Percentiles rank a stretch among this genome's conserved stretches.
These are phyloP conservation scores for Lineus longissimus DNA, from an alignment of 1,140 invertebrate species.

Conservation along the genomic window DNA sequence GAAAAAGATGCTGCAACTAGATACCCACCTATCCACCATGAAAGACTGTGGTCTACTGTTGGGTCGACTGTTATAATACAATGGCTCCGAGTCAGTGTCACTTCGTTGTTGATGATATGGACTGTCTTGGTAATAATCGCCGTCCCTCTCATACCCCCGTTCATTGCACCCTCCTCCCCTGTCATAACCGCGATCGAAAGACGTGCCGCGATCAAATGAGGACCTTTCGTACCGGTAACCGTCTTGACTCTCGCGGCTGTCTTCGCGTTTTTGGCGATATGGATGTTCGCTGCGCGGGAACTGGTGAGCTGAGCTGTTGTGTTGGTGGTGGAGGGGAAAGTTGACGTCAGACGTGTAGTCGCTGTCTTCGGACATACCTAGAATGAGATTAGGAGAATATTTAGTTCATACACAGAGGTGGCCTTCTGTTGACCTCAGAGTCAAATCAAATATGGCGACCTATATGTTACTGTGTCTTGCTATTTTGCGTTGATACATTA, in stretches of 20 bases:
- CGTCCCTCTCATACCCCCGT: slow-evolving; percentile 54
- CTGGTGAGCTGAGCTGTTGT: slow-evolving; percentile 53
- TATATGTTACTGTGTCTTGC: neutral
- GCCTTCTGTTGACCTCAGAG: slow-evolving; percentile 28
- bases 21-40: slow-evolving; percentile 45
- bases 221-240: slow-evolving; percentile 1
- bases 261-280: slow-evolving; percentile 24
- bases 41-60: slow-evolving; percentile 37
- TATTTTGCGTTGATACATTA: neutral
- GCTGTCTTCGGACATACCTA: slow-evolving; percentile 91
- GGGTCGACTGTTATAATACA: slow-evolving; percentile 87
- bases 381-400: slow-evolving; percentile 56
- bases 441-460: neutral
- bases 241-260: slow-evolving; percentile 24
- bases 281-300: slow-evolving; percentile 34
- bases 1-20: no score
- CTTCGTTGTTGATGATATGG: slow-evolving; percentile 46
- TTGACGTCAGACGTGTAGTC: slow-evolving; percentile 96
- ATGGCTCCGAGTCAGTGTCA: slow-evolving; percentile 67
- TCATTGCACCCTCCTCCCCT: slow-evolving; percentile 20
- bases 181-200: slow-evolving; percentile 30
- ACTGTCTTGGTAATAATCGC: slow-evolving; percentile 33
- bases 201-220: slow-evolving; percentile 28
- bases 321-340: slow-evolving; percentile 73
- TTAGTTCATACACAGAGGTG: slow-evolving; percentile 35